Evolutionary conservation across 2,888 invertebrate genomes (phyloP), one percentile per base, ranked within the genome.

Genomic region (Ophion ellenae): DNA sequence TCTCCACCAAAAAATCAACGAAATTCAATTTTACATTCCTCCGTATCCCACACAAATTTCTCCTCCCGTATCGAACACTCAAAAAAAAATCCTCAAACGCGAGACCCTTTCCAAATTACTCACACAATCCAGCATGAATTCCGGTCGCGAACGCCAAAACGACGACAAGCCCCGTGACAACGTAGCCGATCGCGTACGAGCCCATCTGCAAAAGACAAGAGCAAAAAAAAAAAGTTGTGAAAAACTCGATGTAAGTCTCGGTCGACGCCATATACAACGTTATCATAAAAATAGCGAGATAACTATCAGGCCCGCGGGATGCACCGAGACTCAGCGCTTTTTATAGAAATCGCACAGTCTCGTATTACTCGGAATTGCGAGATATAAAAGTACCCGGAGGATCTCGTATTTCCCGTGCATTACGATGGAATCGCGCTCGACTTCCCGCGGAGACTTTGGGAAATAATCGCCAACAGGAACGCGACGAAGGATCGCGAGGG

Each of bases 201-300:
- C 92, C 92, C 94, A 94, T 94, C 94, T 94, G 91, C 69, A 93
- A 93, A 85, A 88, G 73, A 88, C 88, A 82, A 90, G 86, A 86
- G 74, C 64, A 86, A 40, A 77, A 17, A 69, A n/a, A 70, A 81
- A 17, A 69, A 64, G 73, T 20, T 17, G 47, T 17, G 20, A 11
- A 73, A 66, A 81, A 57, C 6, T 5, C 59, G 53, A 59, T 5
- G 24, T 76, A 20, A 74, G 79, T 88, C 53, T 86, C 87, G 87
- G 88, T 88, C 86, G 84, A 87, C 63, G 83, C 81, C 66, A 81
- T 74, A 45, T 32, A 64, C 14, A 53, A 53, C 53, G 59, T 59
- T 28, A 67, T 61, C 45, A 79, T 32, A 74, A 45, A 73, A 66
- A 66, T 70, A 53, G 69, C 71, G 57, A 67, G n/a, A 53, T 66